These are phyloP conservation scores for Pogonomyrmex californicus DNA, from an alignment of 1,140 invertebrate genomes.

Conservation along the genomic window DNA sequence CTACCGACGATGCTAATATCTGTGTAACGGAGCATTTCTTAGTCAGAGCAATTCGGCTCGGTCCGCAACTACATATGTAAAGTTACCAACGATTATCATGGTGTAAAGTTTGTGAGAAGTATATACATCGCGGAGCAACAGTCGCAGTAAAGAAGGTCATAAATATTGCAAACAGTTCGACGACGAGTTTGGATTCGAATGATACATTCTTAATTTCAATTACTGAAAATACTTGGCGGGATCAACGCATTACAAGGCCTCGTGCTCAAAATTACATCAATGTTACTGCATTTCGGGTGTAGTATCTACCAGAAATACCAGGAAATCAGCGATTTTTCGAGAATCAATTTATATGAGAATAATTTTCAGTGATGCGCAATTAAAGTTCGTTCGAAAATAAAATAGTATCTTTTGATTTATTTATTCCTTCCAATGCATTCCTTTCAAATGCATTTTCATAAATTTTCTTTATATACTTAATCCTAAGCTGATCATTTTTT, in stretches of 20 bases:
- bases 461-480: neutral
- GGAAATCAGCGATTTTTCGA: neutral
- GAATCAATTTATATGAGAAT: neutral
- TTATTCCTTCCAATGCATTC: neutral
- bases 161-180: conserved; percentile 52
- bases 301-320: neutral
- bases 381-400: neutral
- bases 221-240: conserved; percentile 56
- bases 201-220: conserved; percentile 37
- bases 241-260: conserved; percentile 51
- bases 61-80: neutral
- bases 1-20: conserved; percentile 28
- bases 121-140: conserved; percentile 12
- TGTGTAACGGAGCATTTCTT: conserved; percentile 4
- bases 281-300: neutral
- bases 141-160: conserved; percentile 41
- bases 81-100: conserved; percentile 40
- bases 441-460: neutral
- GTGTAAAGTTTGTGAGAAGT: conserved; percentile 41
- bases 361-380: neutral
- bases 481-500: neutral
- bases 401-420: conserved; percentile 1
- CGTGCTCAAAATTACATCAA: conserved; percentile 15
- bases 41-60: neutral
- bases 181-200: conserved; percentile 35